These are phyloP conservation scores for Julus scandinavius DNA, from an alignment of 2,888 invertebrate genomes.

Conservation along the genomic window DNA sequence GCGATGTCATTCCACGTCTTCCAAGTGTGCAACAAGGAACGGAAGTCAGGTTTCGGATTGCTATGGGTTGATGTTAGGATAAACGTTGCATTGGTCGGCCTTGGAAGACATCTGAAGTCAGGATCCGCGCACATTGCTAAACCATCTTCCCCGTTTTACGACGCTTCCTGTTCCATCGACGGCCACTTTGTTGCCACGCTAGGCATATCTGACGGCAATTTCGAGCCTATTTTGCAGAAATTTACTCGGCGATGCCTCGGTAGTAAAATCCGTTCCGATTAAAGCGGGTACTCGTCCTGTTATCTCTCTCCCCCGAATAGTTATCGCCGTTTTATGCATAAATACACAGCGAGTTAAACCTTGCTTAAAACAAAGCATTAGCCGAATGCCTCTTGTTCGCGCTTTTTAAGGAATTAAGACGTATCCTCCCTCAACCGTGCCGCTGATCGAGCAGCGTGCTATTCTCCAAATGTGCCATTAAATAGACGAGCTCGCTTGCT, in stretches of 20 bases:
- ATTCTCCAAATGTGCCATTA: constrained; percentile 37
- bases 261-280: background rate
- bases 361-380: constrained; percentile 38
- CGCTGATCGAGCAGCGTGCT: background rate
- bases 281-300: background rate
- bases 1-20: too few species aligned
- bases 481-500: constrained; percentile 39
- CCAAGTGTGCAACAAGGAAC: too few species aligned
- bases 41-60: too few species aligned
- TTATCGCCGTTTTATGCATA: constrained; percentile 39
- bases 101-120: background rate
- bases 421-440: constrained; percentile 35
- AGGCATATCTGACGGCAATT: background rate
- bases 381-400: constrained; percentile 27
- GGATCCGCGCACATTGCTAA: background rate
- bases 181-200: background rate
- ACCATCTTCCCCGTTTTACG: background rate
- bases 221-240: background rate
- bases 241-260: background rate
- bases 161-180: constrained; percentile 23
- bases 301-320: constrained; percentile 15
- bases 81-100: background rate
- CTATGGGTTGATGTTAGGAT: too few species aligned
- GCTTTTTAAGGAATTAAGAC: constrained; percentile 30
- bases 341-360: constrained; percentile 12